Evolutionary conservation across 2,888 invertebrate genomes (phyloP), one percentile per base, ranked within the genome.

Genomic region (Drosophila tripunctata): DNA sequence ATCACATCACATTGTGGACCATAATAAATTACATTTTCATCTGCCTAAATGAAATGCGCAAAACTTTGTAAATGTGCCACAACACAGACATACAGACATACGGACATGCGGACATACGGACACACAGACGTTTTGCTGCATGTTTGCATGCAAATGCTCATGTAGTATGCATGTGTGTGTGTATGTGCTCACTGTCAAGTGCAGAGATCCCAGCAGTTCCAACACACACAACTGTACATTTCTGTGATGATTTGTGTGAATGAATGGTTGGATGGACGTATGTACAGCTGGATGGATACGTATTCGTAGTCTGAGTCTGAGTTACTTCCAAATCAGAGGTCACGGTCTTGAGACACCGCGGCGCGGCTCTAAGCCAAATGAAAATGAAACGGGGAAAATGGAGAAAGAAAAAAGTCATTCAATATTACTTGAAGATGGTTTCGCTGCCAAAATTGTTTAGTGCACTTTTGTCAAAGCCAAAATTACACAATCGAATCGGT

Each of bases 11-110:
- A 74, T 81, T 85, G 33, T 68, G 40, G 44, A 41, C 44, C 57
- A 75, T 71, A 71, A 79, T 79, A 79, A 85, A 81, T 85, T 71
- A 61, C 78, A 85, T 75, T 76, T 81, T 55, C 50, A 58, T 56
- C 51, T 22, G 75, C 48, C 82, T 65, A 77, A 84, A 84, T 63
- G 69, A 80, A 78, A 78, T 78, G 82, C 67, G 63, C 63, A 56
- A 66, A 82, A 72, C 67, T 82, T 80, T 51, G 47, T 54, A 57
- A 60, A 63, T 62, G 47, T 38, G 31, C 51, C 41, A 33, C 40
- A 52, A 14, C 8, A 24, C 14, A 10, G 1, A 19, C 17, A n/a
- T 2, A 22, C 12, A 31, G 2, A 6, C 12, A 33, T 10, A 12
- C 8, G 10, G 14, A n/a, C n/a, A n/a, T n/a, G n/a, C n/a, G n/a